Conservation (phyloP, 2,113 vertebrate species). For the Gallinago media region DNA sequence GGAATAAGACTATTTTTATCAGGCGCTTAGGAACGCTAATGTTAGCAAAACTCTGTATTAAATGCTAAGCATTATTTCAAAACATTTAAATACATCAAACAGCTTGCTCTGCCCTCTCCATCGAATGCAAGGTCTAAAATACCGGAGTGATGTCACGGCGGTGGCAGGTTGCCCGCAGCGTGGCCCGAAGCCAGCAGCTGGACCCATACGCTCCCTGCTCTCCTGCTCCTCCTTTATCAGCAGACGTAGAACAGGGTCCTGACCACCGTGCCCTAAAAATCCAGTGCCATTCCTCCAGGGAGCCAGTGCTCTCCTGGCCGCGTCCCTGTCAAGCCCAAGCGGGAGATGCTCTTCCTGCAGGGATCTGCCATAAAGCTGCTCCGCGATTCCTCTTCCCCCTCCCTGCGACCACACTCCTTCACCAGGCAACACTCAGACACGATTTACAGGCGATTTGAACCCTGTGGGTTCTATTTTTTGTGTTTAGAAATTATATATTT, state of each 20-base stretch:
- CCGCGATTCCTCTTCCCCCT: background rate
- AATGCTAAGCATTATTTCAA: constrained; percentile 51
- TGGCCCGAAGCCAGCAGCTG: constrained; percentile 28
- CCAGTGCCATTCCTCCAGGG: background rate
- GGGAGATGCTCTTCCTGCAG: background rate
- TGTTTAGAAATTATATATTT: background rate
- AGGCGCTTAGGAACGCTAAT: constrained; percentile 18
- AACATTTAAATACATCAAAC: constrained; percentile 52
- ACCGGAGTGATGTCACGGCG: constrained; percentile 60
- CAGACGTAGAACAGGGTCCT: background rate
- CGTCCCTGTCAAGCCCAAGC: background rate
- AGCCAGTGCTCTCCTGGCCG: background rate
- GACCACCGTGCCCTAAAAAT: background rate
- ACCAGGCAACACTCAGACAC: background rate
- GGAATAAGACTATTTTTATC: background rate
- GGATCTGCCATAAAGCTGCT: constrained; percentile 29
- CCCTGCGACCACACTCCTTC: background rate
- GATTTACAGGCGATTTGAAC: background rate
- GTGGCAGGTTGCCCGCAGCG: constrained; percentile 50
- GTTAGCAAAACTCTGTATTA: constrained; percentile 27
- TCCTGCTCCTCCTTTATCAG: background rate
- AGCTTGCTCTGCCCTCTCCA: constrained; percentile 36
- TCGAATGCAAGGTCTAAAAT: constrained; percentile 44
- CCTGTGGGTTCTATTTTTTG: background rate
- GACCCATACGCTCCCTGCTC: background rate